Evolutionary conservation across 2,113 vertebrate species (phyloP).

Genomic region (Mystacornis crossleyi): DNA sequence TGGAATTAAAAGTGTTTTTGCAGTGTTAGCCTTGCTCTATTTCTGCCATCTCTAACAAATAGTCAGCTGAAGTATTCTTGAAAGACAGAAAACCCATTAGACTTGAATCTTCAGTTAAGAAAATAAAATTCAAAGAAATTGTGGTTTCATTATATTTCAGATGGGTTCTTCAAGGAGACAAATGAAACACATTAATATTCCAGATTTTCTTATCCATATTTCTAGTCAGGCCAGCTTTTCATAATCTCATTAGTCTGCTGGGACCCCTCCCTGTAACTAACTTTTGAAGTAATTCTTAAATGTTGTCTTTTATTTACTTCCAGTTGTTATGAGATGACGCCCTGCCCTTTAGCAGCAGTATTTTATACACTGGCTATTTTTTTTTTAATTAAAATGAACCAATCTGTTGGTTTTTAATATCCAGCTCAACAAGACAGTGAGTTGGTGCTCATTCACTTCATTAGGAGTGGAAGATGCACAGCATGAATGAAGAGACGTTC

Average conservation of each 20-base stretch:
- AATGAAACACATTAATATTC: neutral
- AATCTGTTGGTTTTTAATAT: neutral
- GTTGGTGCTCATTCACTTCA: neutral
- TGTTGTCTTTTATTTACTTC: neutral
- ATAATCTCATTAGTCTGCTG: neutral
- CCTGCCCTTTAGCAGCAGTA: neutral
- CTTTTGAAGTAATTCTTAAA: slow-evolving; percentile 5
- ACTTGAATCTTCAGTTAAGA: neutral
- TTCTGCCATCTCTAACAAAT: neutral
- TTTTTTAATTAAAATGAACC: neutral
- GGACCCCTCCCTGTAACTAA: neutral
- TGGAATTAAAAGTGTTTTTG: neutral
- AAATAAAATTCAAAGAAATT: neutral
- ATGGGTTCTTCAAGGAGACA: neutral
- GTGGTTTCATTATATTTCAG: neutral
- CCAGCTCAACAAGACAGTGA: neutral
- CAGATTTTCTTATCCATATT: neutral
- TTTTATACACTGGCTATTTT: neutral
- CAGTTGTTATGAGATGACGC: neutral
- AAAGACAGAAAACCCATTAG: neutral
- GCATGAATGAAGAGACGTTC: neutral
- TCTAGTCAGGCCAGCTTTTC: neutral
- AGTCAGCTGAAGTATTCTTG: neutral
- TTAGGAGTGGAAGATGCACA: neutral
- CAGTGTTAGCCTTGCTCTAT: neutral